phyloP scores from a whole-genome alignment of 2,888 invertebrate species.

The Baronia brevicornis region DNA sequence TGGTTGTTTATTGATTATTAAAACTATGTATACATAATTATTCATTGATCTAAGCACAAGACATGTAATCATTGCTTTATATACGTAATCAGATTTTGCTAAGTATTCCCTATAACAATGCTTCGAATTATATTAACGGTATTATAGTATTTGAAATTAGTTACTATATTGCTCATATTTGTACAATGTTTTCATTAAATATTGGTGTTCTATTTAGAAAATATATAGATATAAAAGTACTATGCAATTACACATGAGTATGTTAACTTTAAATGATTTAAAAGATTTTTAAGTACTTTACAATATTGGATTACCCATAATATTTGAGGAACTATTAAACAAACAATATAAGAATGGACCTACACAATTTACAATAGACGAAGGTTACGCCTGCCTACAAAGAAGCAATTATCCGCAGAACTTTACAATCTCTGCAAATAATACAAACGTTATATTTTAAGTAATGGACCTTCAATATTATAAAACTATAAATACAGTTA shows the following conservation, averaged over 20 bases:
- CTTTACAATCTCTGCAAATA: slow-evolving; percentile 11
- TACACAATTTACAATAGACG: slow-evolving; percentile 23
- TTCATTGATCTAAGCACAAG: slow-evolving; percentile 16
- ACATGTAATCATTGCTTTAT: slow-evolving; percentile 19
- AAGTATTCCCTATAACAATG: slow-evolving; percentile 62
- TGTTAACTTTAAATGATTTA: slow-evolving; percentile 42
- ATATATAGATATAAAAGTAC: slow-evolving; percentile 50
- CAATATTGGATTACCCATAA: slow-evolving; percentile 46
- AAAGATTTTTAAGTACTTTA: slow-evolving; percentile 48
- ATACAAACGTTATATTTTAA: slow-evolving; percentile 9
- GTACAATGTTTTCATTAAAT: slow-evolving; percentile 72
- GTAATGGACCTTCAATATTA: slow-evolving; percentile 15
- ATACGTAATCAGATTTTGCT: slow-evolving; percentile 37
- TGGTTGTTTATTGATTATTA: slow-evolving; percentile 42
- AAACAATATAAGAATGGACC: slow-evolving; percentile 35
- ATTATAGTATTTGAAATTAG: slow-evolving; percentile 54
- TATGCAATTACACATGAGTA: slow-evolving; percentile 54
- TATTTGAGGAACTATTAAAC: slow-evolving; percentile 52
- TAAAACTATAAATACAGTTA: slow-evolving; percentile 14
- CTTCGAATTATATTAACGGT: slow-evolving; percentile 58
- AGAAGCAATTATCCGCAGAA: slow-evolving; percentile 10
- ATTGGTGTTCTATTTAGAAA: slow-evolving; percentile 71
- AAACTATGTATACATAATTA: slow-evolving; percentile 27
- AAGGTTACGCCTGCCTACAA: slow-evolving; percentile 8
- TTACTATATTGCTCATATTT: slow-evolving; percentile 74